Percentiles rank a stretch among this genome's conserved stretches.
phyloP scores from a whole-genome alignment of 1,140 invertebrate genomes.

The Melanaphis sacchari region DNA sequence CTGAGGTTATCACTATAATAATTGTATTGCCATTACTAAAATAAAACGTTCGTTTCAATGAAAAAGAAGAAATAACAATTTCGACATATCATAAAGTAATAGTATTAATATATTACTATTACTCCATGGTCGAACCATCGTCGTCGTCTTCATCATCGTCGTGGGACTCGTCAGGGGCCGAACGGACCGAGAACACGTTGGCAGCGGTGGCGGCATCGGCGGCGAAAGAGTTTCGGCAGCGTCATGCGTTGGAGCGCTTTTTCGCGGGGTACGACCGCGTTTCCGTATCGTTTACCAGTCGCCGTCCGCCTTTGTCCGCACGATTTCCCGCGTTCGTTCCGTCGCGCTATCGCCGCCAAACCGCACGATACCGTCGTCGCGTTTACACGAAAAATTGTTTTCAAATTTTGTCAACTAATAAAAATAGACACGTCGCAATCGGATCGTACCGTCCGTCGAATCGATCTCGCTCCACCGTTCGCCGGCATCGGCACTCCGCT shows the following conservation, averaged over 20 bases:
- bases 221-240: neutral
- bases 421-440: no score
- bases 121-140: neutral
- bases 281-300: slow-evolving; percentile 54
- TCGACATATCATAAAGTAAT: no score
- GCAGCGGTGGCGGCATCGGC: neutral
- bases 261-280: neutral
- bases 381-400: neutral
- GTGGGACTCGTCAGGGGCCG: neutral
- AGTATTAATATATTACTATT: no score
- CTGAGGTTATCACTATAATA: neutral
- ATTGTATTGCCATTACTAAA: neutral
- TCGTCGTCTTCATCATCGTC: neutral
- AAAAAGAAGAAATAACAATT: no score
- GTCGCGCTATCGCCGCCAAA: neutral
- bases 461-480: neutral
- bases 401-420: neutral
- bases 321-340: slow-evolving; percentile 35
- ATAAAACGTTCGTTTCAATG: neutral
- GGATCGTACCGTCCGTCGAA: neutral
- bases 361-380: neutral
- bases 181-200: neutral
- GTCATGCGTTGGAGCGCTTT: slow-evolving; percentile 34
- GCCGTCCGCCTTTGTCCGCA: neutral
- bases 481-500: neutral